Conservation (phyloP, 2,113 vertebrate species). For the Tyto alba region DNA sequence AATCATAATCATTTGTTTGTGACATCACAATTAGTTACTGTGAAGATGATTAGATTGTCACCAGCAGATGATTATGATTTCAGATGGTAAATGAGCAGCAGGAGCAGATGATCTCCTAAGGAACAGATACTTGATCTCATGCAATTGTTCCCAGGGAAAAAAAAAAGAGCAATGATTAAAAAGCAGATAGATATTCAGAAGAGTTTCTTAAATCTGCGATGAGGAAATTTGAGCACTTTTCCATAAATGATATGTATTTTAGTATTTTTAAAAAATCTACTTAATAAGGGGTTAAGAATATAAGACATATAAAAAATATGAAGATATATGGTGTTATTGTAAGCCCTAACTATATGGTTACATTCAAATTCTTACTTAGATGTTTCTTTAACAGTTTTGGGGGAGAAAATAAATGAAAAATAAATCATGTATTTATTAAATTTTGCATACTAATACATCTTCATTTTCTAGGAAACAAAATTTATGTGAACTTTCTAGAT, state of each 20-base stretch:
- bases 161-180: not conserved
- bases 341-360: not conserved
- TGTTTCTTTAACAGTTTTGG: not conserved
- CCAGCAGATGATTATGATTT: constrained; percentile 66
- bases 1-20: constrained; percentile 68
- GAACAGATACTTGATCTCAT: constrained; percentile 58
- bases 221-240: not conserved
- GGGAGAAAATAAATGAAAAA: not conserved
- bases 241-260: not conserved
- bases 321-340: not conserved
- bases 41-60: constrained; percentile 62
- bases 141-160: not conserved
- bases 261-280: not conserved
- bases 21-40: constrained; percentile 63
- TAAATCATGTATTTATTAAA: not conserved
- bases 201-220: not conserved
- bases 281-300: not conserved
- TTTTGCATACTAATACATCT: not conserved
- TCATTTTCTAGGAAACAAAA: not conserved
- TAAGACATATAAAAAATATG: not conserved
- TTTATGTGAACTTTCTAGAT: not conserved
- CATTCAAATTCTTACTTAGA: not conserved
- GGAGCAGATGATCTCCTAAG: constrained; percentile 58
- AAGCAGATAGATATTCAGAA: not conserved
- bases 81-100: constrained; percentile 66